Percentiles rank a stretch among this genome's conserved stretches.
phyloP scores from a whole-genome alignment of 2,888 invertebrate species.

The Chouioia cunea region DNA sequence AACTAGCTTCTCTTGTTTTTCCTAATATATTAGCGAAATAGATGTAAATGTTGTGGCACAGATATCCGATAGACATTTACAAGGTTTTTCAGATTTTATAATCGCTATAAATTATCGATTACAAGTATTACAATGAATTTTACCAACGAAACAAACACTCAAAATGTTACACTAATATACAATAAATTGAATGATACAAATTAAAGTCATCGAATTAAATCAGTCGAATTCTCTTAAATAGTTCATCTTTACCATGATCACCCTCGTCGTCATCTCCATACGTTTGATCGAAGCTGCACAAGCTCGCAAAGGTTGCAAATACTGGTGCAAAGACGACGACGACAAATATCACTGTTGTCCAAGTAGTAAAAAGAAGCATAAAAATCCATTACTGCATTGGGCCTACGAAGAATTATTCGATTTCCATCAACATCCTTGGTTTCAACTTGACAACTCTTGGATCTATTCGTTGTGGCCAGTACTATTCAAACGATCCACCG shows the following conservation, averaged over 20 bases:
- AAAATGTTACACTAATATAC: conserved; percentile 4
- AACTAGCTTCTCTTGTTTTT: too few relatives aligned
- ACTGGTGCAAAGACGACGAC: conserved; percentile 43
- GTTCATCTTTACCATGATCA: background rate
- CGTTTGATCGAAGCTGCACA: conserved; percentile 6
- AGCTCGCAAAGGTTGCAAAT: conserved; percentile 33
- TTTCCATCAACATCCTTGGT: conserved; percentile 11
- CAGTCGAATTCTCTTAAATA: background rate
- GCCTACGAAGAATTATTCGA: conserved; percentile 26
- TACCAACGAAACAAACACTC: too few relatives aligned
- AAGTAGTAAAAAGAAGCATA: background rate
- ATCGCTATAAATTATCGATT: too few relatives aligned
- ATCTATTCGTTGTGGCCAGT: conserved; percentile 26
- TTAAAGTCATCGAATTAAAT: background rate
- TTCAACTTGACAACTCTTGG: conserved; percentile 18
- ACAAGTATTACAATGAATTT: too few relatives aligned
- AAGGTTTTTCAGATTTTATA: too few relatives aligned
- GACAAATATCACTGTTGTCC: conserved; percentile 5
- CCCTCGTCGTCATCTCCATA: background rate
- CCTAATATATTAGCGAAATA: too few relatives aligned
- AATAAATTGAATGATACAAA: background rate
- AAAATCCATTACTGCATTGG: conserved; percentile 5
- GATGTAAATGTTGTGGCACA: too few relatives aligned
- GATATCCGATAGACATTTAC: too few relatives aligned
- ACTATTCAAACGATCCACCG: conserved; percentile 22